Evolutionary conservation across 2,797 vertebrate genomes (phyloP), one percentile per base, ranked within the genome.

Genomic region (Eremophila alpestris): DNA sequence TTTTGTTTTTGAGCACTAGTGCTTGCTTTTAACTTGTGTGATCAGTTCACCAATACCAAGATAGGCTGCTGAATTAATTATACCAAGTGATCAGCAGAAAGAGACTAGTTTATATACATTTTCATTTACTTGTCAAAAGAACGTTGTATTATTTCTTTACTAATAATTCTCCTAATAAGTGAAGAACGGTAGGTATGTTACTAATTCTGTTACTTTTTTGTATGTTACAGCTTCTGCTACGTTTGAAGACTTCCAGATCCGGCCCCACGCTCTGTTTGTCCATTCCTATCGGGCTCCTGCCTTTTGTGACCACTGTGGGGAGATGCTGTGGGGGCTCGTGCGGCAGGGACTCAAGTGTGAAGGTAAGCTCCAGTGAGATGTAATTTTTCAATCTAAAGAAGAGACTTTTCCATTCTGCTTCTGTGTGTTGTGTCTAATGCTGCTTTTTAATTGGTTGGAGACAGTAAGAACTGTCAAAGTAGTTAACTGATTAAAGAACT

Each of bases 321-420:
- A 99, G 97, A 99, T 99, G 99, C 97, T 99, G 59, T 99, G 99
- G 99, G 99, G 99, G 2, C 98, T 99, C 52, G 99, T 99, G 13
- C 98, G 99, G 11, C 99, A 99, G 95, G 99, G 99, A 30, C 99
- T 99, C 80, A 99, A 99, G 94, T 99, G 99, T 96, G 99, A 99
- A 98, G 99, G 99, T 99, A 94, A 95, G 87, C 38, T 55, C 38
- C 29, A 45, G 29, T 12, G 45, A 80, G 30, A 65, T 64, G n/a
- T 13, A 38, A 6, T 68, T 79, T 65, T 65, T 68, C 45, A 36
- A 13, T 58, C 32, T 85, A 6, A 11, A 11, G 17, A 79, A 65
- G 41, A 48, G 38, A 52, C 59, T 30, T 11, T 9, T 43, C 30
- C 16, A 1, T 85, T 68, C 32, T 9, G 3, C 19, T 86, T 90